Base-by-base conservation (phyloP, 2,113 vertebrate species). In the Paratilapia polleni region DNA sequence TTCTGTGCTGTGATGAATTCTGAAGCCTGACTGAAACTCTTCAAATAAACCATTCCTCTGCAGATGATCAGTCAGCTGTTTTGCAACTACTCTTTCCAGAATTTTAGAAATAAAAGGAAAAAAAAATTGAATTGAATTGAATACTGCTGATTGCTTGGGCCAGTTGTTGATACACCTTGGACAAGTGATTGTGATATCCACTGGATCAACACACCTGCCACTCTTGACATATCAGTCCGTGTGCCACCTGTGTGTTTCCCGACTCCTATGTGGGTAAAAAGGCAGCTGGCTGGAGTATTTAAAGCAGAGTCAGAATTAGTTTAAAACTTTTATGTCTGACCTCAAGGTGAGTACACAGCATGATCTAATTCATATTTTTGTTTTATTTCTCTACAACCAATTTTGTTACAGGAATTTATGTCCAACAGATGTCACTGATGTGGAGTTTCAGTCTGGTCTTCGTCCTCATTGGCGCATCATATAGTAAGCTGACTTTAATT, bases 371-470 rank as follows among this genome's bases (percentile, higher is more conserved):
- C 9, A 4, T 26, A 2, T 13, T 6, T 56, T 5, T 13, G 3
- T 10, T 60, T 38, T 1, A 59, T 24, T 64, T 49, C 66, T 15
- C 64, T 28, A 13, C 6, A 12, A 20, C 31, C 17, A 38, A 14
- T 3, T 63, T 31, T n/a, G 6, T 77, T 17, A 10, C 5, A 11
- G 24, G 61, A 12, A 11, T 1, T 47, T 76, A 34, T 81, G 12
- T 54, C 19, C 60, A 83, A 84, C 82, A 95, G 93, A 95, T 95
- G 93, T 74, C 79, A 28, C 24, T 73, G n/a, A 59, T 82, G 13
- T 93, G 91, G 92, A 78, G 62, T 82, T 57, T 86, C 31, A 38
- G 62, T 78, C 31, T 95, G 68, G 14, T 94, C 20, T 60, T 63
- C 63, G 59, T 80, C 24, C 49, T 95, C 41, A 1, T 82, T 2